Percentiles rank a stretch among this genome's conserved stretches.
Evolutionary conservation across 92 coral and sea anemone genomes (phyloP).

Genomic region (Heliopora coerulea): DNA sequence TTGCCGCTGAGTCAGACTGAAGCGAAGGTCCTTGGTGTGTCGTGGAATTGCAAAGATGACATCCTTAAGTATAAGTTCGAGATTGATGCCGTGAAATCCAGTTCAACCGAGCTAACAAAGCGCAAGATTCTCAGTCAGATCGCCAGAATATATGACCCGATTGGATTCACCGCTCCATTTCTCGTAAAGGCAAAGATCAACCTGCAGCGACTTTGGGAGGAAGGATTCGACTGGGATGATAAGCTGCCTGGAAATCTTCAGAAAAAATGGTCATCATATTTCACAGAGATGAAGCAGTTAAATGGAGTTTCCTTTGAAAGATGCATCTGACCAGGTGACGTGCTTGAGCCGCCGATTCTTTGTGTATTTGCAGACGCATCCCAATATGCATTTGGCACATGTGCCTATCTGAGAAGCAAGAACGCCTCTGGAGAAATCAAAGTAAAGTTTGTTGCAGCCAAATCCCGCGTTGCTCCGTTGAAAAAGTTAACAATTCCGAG

Average conservation of each 20-base stretch:
- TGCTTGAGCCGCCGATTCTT: conserved; percentile 39
- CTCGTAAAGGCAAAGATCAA: conserved; percentile 41
- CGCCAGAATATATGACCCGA: conserved; percentile 52
- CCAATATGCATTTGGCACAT: conserved; percentile 46
- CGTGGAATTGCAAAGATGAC: too few relatives aligned
- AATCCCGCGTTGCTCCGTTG: too few relatives aligned
- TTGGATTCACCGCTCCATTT: conserved; percentile 45
- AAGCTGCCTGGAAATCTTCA: conserved; percentile 33
- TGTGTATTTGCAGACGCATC: conserved; percentile 48
- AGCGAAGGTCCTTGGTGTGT: neutral
- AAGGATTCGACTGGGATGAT: conserved; percentile 52
- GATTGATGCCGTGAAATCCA: neutral
- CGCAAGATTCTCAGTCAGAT: conserved; percentile 40
- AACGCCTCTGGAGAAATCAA: too few relatives aligned
- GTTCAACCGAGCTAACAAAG: conserved; percentile 36
- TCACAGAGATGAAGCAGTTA: conserved; percentile 33
- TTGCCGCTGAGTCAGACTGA: too few relatives aligned
- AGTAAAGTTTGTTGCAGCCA: too few relatives aligned
- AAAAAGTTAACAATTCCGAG: too few relatives aligned
- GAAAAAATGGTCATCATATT: conserved; percentile 15
- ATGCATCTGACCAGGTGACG: conserved; percentile 28
- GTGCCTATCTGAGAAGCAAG: too few relatives aligned
- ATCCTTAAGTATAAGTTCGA: neutral
- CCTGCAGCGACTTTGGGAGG: conserved; percentile 40
- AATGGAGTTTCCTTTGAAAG: conserved; percentile 36